Evolutionary conservation across 1,140 invertebrate genomes (phyloP).

Genomic region (Zaprionus ornatus): DNA sequence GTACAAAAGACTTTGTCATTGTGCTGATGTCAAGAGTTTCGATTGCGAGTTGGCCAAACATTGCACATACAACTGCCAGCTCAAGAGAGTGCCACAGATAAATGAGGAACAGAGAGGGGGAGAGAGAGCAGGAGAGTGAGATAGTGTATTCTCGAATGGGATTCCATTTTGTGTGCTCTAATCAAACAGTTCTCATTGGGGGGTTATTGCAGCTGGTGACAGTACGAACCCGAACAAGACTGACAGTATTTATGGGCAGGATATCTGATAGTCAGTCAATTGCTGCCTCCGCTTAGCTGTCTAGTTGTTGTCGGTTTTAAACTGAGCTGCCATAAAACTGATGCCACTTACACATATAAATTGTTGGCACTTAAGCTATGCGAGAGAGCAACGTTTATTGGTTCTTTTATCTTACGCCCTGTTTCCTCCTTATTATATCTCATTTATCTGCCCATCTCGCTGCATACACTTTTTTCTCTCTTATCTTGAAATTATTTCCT

Average conservation of each 20-base stretch:
- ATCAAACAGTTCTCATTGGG: not conserved
- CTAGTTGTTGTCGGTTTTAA: not conserved
- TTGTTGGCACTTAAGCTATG: constrained; percentile 28
- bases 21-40: constrained; percentile 40
- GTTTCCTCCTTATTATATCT: constrained; percentile 25
- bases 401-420: constrained; percentile 35
- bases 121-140: not conserved
- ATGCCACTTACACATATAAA: constrained; percentile 47
- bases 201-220: not conserved
- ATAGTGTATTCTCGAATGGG: not conserved
- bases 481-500: constrained; percentile 25
- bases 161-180: not conserved
- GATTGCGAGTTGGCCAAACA: constrained; percentile 55
- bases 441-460: not conserved
- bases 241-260: not conserved
- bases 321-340: constrained; percentile 52
- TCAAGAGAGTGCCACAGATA: constrained; percentile 22
- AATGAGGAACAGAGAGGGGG: not conserved
- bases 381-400: constrained; percentile 18
- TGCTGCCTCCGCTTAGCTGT: not conserved
- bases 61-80: constrained; percentile 33
- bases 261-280: not conserved
- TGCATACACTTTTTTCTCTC: no score
- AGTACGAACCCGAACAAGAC: not conserved
- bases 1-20: constrained; percentile 38